Conservation (phyloP, 1,140 invertebrate genomes). For the Chironomus striatipennis region DNA sequence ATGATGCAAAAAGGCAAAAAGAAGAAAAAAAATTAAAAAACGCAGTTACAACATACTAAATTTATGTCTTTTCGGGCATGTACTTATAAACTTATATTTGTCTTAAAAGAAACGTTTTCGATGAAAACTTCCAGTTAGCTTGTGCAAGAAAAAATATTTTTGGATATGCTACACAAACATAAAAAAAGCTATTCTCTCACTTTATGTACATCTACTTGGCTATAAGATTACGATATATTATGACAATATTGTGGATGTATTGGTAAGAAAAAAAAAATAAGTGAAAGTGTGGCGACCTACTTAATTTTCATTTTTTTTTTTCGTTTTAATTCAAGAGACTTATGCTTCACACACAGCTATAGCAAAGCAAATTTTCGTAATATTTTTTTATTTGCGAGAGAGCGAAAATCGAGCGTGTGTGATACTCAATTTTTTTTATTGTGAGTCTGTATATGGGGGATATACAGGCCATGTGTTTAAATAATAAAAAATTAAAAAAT, state of each 20-base stretch:
- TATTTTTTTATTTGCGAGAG: neutral
- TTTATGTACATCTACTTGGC: neutral
- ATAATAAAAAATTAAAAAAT: no score
- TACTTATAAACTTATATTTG: neutral
- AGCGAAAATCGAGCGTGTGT: neutral
- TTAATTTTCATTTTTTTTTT: conserved; percentile 17
- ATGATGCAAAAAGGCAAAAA: conserved; percentile 13
- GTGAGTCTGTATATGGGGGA: no score
- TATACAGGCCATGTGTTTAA: neutral
- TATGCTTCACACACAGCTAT: neutral
- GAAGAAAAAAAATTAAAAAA: neutral
- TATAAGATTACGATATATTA: conserved; percentile 6
- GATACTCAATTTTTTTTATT: no score
- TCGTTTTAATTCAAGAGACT: conserved; percentile 8
- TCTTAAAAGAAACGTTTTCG: neutral
- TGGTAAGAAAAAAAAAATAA: conserved; percentile 17
- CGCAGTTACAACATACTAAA: conserved; percentile 6
- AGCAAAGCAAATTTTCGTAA: conserved; percentile 3
- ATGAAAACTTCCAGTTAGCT: neutral
- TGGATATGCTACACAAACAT: neutral
- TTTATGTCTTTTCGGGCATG: conserved; percentile 12
- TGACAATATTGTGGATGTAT: neutral
- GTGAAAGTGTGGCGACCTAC: conserved; percentile 22
- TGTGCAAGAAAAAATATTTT: no score
- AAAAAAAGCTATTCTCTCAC: neutral